These are phyloP conservation scores for Engystomops pustulosus DNA, from an alignment of 2,113 vertebrate species.

Conservation along the genomic window DNA sequence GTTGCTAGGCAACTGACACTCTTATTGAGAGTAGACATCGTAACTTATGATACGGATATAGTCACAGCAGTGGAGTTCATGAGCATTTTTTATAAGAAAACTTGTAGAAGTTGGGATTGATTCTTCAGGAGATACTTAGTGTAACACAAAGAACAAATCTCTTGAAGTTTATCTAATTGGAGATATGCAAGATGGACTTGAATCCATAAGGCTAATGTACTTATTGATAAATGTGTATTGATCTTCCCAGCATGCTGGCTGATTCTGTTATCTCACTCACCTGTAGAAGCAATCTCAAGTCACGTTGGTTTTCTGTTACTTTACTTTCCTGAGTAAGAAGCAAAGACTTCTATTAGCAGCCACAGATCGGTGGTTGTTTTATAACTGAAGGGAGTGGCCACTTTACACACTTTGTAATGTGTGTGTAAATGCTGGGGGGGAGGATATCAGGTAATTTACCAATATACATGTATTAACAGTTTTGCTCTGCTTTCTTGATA, in stretches of 20 bases:
- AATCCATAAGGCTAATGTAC: conserved; percentile 33
- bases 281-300: background rate
- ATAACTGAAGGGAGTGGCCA: too few relatives aligned
- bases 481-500: too few relatives aligned
- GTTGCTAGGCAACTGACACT: background rate
- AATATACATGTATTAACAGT: too few relatives aligned
- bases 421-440: too few relatives aligned
- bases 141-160: conserved; percentile 2
- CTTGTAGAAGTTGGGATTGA: conserved; percentile 13
- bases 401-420: too few relatives aligned
- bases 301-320: background rate
- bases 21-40: background rate
- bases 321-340: background rate
- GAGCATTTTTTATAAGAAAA: background rate
- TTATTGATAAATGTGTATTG: conserved; percentile 34
- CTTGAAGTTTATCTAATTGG: background rate
- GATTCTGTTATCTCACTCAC: conserved; percentile 9
- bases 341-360: background rate
- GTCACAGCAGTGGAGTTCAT: background rate
- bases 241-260: background rate
- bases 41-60: background rate
- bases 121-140: background rate
- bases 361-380: too few relatives aligned
- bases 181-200: background rate
- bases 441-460: too few relatives aligned